Evolutionary conservation across 2,113 vertebrate genomes (phyloP), one percentile per base, ranked within the genome.

Genomic region (Thalassarche chlororhynchos): DNA sequence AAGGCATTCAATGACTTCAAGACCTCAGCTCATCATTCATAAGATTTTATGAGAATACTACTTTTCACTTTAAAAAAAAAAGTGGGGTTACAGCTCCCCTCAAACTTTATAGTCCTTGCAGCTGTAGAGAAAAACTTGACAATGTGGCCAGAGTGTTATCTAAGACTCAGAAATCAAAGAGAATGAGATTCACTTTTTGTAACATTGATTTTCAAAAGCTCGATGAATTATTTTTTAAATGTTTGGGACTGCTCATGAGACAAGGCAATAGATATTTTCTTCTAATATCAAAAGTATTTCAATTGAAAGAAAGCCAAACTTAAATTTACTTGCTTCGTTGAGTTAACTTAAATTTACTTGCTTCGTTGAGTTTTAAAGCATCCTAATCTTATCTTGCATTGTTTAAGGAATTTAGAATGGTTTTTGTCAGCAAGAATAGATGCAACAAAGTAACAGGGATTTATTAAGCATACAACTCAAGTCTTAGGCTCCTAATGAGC

Each of bases 11-110:
- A 4, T 31, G 49, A 51, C 32, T 77, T 83, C 28, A 79, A 88
- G 38, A 58, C 4, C 5, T 85, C 14, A 69, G 20, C 3, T 92
- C 23, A 80, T 47, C 4, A 72, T 47, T 32, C 26, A 3, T 19
- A 47, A 40, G 4, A 40, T 71, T 87, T 82, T 85, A 74, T 44
- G 14, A 66, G 36, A 87, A 57, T 21, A 40, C 4, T 60, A 34
- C 8, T 42, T 65, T 68, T 77, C 19, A 69, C 26, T 51, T 46
- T 0, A 32, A 92, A 71, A 92, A 57, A 16, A 36, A 14, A 4
- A 2, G 10, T 0, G 1, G 4, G 6, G 16, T 34, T 70, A 36
- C 12, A 47, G 8, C 7, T 78, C 13, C 9, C 3, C 31, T 61
- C 54, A 74, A 32, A 23, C 8, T 74, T 87, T 52, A 47, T 29